Conservation (phyloP, 2,797 vertebrate species). For the Acropternis orthonyx region DNA sequence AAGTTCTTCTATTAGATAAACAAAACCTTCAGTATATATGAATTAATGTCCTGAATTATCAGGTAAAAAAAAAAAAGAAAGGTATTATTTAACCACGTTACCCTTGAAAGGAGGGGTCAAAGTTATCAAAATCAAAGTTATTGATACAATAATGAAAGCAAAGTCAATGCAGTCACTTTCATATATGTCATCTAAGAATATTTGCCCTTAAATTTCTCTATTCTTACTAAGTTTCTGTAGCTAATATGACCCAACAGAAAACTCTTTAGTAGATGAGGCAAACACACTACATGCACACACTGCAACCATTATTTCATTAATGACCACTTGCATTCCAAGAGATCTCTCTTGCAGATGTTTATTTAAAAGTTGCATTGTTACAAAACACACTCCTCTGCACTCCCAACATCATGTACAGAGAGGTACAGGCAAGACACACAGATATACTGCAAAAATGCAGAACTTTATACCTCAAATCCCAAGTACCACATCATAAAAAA, state of each 20-base stretch:
- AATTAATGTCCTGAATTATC: not conserved
- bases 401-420: not conserved
- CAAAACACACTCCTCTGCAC: not conserved
- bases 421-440: not conserved
- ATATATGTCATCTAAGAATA: not conserved
- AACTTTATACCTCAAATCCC: not conserved
- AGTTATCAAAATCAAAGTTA: not conserved
- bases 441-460: not conserved
- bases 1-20: not conserved
- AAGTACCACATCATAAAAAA: not conserved
- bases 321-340: not conserved
- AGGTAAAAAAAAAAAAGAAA: not conserved
- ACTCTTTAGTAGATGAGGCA: not conserved
- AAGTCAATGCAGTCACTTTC: not conserved
- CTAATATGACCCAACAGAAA: not conserved
- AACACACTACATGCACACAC: not conserved
- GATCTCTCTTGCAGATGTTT: not conserved
- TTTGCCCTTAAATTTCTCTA: not conserved
- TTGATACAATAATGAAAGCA: not conserved
- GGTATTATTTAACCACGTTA: not conserved
- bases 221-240: not conserved
- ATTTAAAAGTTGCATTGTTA: not conserved
- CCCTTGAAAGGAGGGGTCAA: not conserved
- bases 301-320: not conserved
- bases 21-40: not conserved